A percentile compares a stretch with the other conserved stretches of the same genome.
Conservation (phyloP, 2,797 vertebrate species). For the Fistularia commersonii region DNA sequence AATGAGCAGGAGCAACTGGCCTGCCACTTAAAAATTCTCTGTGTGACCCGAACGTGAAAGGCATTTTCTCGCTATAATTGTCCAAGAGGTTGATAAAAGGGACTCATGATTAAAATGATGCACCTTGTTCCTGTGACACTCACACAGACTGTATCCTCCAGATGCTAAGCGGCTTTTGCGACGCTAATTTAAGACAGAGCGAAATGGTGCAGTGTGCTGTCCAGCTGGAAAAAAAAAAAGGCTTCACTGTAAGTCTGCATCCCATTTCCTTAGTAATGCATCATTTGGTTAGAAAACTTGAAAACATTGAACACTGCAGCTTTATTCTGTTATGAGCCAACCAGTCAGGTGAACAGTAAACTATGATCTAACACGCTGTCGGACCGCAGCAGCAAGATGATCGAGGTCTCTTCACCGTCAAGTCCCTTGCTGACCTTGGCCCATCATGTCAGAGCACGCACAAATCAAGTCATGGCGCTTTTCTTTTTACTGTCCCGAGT, state of each 20-base stretch:
- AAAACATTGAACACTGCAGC: slow-evolving; percentile 4
- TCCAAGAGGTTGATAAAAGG: slow-evolving; percentile 61
- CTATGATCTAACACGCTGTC: no score
- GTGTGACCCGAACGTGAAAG: slow-evolving; percentile 68
- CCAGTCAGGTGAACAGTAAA: no score
- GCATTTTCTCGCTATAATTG: slow-evolving; percentile 58
- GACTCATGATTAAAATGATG: slow-evolving; percentile 60
- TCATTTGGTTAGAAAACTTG: slow-evolving; percentile 54
- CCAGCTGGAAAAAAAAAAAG: slow-evolving; percentile 22
- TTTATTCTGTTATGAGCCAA: no score
- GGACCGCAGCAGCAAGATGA: slow-evolving; percentile 37
- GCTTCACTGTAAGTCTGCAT: slow-evolving; percentile 45
- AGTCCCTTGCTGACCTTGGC: slow-evolving; percentile 58
- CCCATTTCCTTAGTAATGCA: slow-evolving; percentile 51
- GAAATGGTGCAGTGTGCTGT: slow-evolving; percentile 52
- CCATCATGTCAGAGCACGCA: slow-evolving; percentile 65
- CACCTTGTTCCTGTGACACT: slow-evolving; percentile 52
- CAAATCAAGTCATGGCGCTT: slow-evolving; percentile 59
- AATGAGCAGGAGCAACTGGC: slow-evolving; percentile 30
- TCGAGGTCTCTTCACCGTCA: slow-evolving; percentile 46
- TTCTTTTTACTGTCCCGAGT: slow-evolving; percentile 18
- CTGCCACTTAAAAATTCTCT: slow-evolving; percentile 52
- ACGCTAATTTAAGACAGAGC: slow-evolving; percentile 65
- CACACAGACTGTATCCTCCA: slow-evolving; percentile 60
- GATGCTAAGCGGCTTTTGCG: slow-evolving; percentile 64